Conservation (phyloP, 2,797 vertebrate genomes). For the Emys orbicularis region DNA sequence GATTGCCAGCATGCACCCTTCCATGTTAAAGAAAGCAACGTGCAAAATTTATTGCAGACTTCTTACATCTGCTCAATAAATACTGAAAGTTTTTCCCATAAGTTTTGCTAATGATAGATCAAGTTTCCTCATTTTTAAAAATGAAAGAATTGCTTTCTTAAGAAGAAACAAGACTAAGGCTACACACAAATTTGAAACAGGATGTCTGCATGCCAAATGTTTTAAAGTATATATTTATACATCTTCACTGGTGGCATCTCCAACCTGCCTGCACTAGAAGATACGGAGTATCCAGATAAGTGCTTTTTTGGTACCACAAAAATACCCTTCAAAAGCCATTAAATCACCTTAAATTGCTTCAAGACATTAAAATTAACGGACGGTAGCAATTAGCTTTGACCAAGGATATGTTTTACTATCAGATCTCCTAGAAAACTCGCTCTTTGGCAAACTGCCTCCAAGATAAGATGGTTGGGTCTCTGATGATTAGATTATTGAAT, state of each 20-base stretch:
- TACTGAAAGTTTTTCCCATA: neutral
- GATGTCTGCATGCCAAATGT: neutral
- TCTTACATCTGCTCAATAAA: neutral
- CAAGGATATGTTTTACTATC: accelerated
- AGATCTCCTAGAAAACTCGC: accelerated
- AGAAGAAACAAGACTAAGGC: neutral
- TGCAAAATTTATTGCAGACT: neutral
- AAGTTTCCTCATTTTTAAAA: neutral
- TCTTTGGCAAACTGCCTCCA: neutral
- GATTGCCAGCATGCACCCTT: neutral
- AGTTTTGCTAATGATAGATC: neutral
- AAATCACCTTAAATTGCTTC: neutral
- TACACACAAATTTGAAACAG: neutral
- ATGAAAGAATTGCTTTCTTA: neutral
- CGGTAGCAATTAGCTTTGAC: neutral
- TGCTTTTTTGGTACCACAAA: accelerated
- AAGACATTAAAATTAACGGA: neutral
- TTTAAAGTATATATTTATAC: neutral
- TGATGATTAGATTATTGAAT: neutral
- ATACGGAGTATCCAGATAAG: accelerated
- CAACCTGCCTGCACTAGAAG: neutral
- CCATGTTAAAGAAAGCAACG: neutral
- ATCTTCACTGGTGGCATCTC: neutral
- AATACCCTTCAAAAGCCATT: neutral
- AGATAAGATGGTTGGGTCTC: neutral